phyloP scores from a whole-genome alignment of 1,140 invertebrate species.

The Nylanderia fulva region DNA sequence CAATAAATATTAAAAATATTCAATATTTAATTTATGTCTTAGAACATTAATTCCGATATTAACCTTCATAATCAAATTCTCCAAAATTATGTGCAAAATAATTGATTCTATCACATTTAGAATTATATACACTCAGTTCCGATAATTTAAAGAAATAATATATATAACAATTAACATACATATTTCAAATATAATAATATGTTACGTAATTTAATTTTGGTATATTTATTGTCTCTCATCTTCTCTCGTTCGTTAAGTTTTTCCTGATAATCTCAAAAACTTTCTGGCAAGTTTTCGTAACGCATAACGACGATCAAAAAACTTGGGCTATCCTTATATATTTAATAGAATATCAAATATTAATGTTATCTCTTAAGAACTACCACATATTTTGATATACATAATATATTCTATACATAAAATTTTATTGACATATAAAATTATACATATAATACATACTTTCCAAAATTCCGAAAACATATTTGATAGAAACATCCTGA shows the following conservation, averaged over 20 bases:
- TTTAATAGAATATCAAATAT: too few species aligned
- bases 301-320: too few species aligned
- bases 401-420: constrained; percentile 3
- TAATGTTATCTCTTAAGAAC: neutral
- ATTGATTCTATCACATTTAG: neutral
- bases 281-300: too few species aligned
- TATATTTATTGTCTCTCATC: constrained; percentile 9
- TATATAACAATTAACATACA: neutral
- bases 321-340: too few species aligned
- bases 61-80: neutral
- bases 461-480: constrained; percentile 58
- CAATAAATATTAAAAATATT: neutral
- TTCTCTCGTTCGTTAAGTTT: neutral
- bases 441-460: too few species aligned
- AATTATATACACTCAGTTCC: neutral
- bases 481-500: constrained; percentile 60
- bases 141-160: neutral
- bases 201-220: neutral
- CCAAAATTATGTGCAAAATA: constrained; percentile 17
- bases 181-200: neutral
- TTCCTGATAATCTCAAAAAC: neutral
- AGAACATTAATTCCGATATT: neutral
- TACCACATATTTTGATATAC: neutral
- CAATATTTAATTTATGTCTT: neutral
- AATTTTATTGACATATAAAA: neutral